Evolutionary conservation across 2,888 invertebrate species (phyloP).

Genomic region (Operophtera brumata): DNA sequence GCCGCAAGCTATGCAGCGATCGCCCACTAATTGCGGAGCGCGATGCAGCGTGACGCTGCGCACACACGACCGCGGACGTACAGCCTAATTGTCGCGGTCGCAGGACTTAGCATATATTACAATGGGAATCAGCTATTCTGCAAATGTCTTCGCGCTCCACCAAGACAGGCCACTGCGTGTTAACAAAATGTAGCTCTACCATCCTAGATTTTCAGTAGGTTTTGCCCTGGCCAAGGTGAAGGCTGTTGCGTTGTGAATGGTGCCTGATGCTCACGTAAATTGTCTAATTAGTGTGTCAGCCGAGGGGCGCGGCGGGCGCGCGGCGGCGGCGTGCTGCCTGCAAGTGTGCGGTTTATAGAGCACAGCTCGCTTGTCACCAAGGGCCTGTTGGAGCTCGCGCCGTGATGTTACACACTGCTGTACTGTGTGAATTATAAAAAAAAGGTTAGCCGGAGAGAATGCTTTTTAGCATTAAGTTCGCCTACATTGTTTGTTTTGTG

Average conservation of each 20-base stretch:
- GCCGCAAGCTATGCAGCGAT: slow-evolving; percentile 52
- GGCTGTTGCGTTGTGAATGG: slow-evolving; percentile 16
- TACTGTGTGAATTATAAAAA: too few species aligned
- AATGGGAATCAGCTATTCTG: slow-evolving; percentile 65
- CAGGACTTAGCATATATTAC: slow-evolving; percentile 74
- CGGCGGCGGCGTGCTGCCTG: slow-evolving; percentile 45
- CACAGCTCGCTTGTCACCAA: not conserved
- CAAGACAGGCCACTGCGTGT: slow-evolving; percentile 38
- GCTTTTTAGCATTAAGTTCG: too few species aligned
- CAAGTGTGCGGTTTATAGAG: slow-evolving; percentile 42
- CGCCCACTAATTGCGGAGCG: slow-evolving; percentile 61
- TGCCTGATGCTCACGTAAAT: slow-evolving; percentile 58
- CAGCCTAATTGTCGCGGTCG: slow-evolving; percentile 72
- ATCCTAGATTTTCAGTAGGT: slow-evolving; percentile 21
- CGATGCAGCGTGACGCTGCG: slow-evolving; percentile 56
- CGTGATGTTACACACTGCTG: too few species aligned
- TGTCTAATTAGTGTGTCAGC: slow-evolving; percentile 70
- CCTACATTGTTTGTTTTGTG: too few species aligned
- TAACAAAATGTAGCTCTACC: slow-evolving; percentile 37
- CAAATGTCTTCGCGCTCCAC: slow-evolving; percentile 57
- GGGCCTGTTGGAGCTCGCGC: not conserved
- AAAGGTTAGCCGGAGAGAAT: too few species aligned
- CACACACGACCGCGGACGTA: slow-evolving; percentile 54
- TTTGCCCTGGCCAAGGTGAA: slow-evolving; percentile 4
- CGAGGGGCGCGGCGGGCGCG: slow-evolving; percentile 33